Conservation (phyloP, 2,797 vertebrate species). For the Yasuhikotakia modesta region DNA sequence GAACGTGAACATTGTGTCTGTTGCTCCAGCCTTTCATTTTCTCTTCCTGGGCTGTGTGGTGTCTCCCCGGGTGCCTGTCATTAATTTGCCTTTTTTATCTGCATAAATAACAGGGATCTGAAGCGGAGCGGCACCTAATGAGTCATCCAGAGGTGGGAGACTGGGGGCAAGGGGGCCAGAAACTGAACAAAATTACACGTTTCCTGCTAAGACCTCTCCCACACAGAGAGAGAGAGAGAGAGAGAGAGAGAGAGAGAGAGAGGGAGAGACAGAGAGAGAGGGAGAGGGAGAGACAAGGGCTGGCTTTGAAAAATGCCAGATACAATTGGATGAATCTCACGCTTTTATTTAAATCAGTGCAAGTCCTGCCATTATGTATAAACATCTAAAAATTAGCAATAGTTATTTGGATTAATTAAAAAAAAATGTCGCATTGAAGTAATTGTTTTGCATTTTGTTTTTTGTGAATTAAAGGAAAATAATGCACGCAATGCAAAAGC, state of each 20-base stretch:
- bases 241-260: neutral
- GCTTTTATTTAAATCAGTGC: no score
- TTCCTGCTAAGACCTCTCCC: conserved; percentile 65
- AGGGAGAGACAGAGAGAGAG: no score
- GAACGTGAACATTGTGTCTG: conserved; percentile 44
- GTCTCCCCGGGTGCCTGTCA: conserved; percentile 51
- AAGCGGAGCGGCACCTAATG: conserved; percentile 57
- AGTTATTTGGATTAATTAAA: no score
- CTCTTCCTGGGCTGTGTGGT: conserved; percentile 35
- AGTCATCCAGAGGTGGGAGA: conserved; percentile 58
- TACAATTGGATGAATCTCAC: no score
- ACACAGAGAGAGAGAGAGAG: conserved; percentile 45
- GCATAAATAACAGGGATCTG: conserved; percentile 68
- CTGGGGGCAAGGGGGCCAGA: conserved; percentile 54
- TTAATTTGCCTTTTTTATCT: conserved; percentile 68
- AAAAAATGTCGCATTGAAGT: no score
- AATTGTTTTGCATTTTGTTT: neutral
- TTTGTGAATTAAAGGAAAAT: neutral
- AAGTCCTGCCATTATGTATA: no score
- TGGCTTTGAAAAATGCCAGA: neutral
- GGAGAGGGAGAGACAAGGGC: no score
- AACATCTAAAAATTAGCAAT: no score
- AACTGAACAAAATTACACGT: conserved; percentile 55
- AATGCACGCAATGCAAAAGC: neutral
- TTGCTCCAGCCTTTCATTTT: conserved; percentile 54